These are phyloP conservation scores for Sebastes aleutianus DNA, from an alignment of 2,797 vertebrate genomes.

Conservation along the genomic window DNA sequence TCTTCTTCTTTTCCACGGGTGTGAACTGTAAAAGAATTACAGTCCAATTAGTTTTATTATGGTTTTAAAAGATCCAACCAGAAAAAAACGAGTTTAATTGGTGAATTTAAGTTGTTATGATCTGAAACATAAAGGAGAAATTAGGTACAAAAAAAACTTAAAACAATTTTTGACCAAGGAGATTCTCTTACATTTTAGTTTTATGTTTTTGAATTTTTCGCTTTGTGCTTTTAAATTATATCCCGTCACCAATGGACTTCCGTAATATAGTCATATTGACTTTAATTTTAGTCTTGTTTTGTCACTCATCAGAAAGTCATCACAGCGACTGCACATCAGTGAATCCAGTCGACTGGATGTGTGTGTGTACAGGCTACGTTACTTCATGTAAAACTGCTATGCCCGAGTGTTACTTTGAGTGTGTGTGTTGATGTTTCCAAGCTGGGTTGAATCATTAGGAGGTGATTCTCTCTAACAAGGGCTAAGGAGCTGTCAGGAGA, in stretches of 20 bases:
- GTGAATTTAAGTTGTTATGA: neutral
- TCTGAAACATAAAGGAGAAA: neutral
- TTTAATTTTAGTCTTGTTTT: neutral
- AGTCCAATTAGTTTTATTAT: slow-evolving; percentile 24
- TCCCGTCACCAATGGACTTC: neutral
- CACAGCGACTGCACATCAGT: slow-evolving; percentile 6
- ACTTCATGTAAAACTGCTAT: slow-evolving; percentile 57
- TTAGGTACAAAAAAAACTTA: too few species aligned
- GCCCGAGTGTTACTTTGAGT: slow-evolving; percentile 68
- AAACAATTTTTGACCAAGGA: neutral
- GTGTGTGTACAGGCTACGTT: neutral
- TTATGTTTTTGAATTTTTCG: neutral
- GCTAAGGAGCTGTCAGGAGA: slow-evolving; percentile 83
- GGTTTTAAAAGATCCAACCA: neutral
- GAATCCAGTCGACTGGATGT: slow-evolving; percentile 36
- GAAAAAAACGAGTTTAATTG: neutral
- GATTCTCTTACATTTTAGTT: neutral
- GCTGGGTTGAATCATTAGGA: slow-evolving; percentile 82
- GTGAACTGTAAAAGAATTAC: slow-evolving; percentile 54
- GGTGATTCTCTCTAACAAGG: slow-evolving; percentile 80
- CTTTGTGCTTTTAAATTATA: neutral
- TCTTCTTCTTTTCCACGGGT: slow-evolving; percentile 27
- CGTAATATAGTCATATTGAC: neutral
- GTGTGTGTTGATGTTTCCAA: slow-evolving; percentile 76
- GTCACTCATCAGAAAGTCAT: neutral